Percentiles rank a stretch among this genome's conserved stretches.
phyloP scores from a whole-genome alignment of 2,888 invertebrate genomes.

The Steinernema carpocapsae region DNA sequence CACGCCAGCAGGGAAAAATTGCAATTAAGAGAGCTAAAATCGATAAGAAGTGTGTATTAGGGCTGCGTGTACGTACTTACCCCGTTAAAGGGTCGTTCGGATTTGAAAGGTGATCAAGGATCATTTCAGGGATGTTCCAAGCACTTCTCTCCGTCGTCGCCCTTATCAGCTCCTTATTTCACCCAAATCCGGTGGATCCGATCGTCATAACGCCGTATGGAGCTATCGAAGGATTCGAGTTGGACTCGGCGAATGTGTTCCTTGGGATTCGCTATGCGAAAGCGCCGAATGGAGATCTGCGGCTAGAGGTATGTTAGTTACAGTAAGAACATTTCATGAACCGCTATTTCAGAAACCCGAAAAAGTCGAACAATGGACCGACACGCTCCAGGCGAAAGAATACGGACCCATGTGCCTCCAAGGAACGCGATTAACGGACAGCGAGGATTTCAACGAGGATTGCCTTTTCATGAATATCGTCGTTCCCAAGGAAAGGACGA shows the following conservation, averaged over 20 bases:
- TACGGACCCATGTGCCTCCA: conserved; percentile 38
- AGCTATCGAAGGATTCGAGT: neutral
- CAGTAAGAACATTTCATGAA: neutral
- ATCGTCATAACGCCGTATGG: neutral
- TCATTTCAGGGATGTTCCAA: no score
- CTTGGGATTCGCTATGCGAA: conserved; percentile 15
- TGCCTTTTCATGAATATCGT: conserved; percentile 49
- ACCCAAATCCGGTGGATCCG: no score
- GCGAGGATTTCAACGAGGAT: conserved; percentile 42
- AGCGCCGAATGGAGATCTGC: conserved; percentile 19
- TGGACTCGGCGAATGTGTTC: neutral
- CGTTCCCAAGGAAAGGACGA: conserved; percentile 36
- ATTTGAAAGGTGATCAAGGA: no score
- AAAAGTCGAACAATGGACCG: conserved; percentile 43
- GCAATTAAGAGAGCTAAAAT: no score
- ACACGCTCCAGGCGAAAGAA: conserved; percentile 34
- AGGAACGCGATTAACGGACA: neutral
- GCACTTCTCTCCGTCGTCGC: no score
- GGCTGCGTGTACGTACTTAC: no score
- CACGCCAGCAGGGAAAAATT: no score
- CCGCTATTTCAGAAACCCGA: conserved; percentile 48
- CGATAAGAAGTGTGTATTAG: no score
- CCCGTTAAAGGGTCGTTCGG: no score
- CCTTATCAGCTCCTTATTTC: no score
- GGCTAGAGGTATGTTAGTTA: neutral